Base-by-base conservation (phyloP, 2,888 invertebrate species). In the Opisthograptis luteolata region DNA sequence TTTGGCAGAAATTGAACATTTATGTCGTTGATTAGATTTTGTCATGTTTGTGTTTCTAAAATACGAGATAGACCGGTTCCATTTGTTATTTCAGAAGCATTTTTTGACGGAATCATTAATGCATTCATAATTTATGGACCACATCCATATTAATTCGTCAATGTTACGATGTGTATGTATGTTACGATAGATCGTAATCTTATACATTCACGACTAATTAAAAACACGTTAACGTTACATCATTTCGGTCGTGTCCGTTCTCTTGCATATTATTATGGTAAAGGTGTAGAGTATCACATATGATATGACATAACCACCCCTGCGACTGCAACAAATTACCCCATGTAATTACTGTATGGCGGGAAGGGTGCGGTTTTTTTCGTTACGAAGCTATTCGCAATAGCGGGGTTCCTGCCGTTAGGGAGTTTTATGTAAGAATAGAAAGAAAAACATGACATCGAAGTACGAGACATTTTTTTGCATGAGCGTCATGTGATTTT, bases 291-390 rank as follows among this genome's bases (percentile, higher is more conserved):
- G 17, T 59, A 43, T 55, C 49, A 45, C 54, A 43, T 57, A 54
- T 31, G 39, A 15, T 59, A 43, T 55, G 47, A 45, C 54, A 43
- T 50, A 58, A 64, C 84, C 55, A 71, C 80, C 85, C 83, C 70
- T 78, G 73, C 68, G 66, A 69, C 70, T 75, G 76, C 73, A 73
- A 64, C 56, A 73, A 76, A 84, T 83, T 78, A 77, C 84, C 81
- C 62, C 76, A 70, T 65, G 73, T 82, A 84, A 83, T 85, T 82
- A 81, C 73, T 70, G 68, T 71, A 68, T n/a, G 66, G 60, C 67
- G 64, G 62, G 60, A 37, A 72, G 81, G 85, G 84, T 70, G 84
- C 58, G 64, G 70, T 76, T 82, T 85, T 82, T 81, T 63, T 66
- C n/a, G n/a, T 58, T 46, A 63, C 44, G 57, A 55, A 70, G 66